Conservation (phyloP, 64 coral and sea anemone species). For the Platygyra sinensis region DNA sequence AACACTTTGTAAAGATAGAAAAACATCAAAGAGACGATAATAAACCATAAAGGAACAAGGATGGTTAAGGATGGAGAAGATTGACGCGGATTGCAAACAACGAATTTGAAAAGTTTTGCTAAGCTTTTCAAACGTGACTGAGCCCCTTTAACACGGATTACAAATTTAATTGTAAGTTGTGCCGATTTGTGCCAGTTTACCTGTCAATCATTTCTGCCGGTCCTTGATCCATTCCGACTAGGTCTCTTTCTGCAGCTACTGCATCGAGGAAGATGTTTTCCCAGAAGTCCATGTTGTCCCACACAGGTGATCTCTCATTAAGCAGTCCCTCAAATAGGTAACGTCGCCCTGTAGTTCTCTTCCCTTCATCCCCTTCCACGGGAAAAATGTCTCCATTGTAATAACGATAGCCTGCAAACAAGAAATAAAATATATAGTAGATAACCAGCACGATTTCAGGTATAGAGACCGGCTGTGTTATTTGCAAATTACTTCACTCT, state of each 20-base stretch:
- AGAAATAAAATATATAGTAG: not conserved
- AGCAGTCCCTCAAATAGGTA: slow-evolving; percentile 94
- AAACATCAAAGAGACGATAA: no score
- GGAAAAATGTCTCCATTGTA: slow-evolving; percentile 84
- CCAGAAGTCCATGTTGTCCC: slow-evolving; percentile 99
- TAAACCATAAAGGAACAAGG: no score
- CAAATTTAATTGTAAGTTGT: no score
- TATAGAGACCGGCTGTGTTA: no score
- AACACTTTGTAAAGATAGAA: no score
- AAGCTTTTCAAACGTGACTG: no score
- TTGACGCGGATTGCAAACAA: no score
- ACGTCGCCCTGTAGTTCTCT: slow-evolving; percentile 69
- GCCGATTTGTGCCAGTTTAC: slow-evolving; percentile 16
- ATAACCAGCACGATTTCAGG: not conserved
- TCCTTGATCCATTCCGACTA: slow-evolving; percentile 91
- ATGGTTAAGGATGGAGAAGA: no score
- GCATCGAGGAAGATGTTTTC: slow-evolving; percentile 91
- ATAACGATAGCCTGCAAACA: slow-evolving; percentile 45
- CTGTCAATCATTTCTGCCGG: slow-evolving; percentile 94
- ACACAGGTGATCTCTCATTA: slow-evolving; percentile 79
- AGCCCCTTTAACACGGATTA: no score
- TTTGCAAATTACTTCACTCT: not conserved
- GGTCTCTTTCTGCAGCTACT: slow-evolving; percentile 86
- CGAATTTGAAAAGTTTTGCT: no score
- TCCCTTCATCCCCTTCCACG: slow-evolving; percentile 72